phyloP scores from a whole-genome alignment of 2,797 vertebrate species.

The Lagocephalus sceleratus region DNA sequence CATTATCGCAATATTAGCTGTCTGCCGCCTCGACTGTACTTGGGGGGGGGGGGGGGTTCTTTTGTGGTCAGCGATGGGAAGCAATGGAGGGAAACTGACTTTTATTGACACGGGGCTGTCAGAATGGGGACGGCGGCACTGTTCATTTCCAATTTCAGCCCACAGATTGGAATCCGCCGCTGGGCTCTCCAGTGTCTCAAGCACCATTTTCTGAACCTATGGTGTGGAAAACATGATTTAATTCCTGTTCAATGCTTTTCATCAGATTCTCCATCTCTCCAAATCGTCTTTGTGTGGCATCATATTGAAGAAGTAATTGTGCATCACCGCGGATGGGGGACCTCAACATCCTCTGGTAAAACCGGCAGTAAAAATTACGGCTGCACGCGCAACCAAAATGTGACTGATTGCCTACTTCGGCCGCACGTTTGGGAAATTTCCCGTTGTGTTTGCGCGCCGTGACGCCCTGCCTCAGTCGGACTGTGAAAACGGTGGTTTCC shows the following conservation, averaged over 20 bases:
- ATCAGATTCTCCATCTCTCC: conserved; percentile 70
- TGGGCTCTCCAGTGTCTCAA: conserved; percentile 66
- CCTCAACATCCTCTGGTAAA: conserved; percentile 56
- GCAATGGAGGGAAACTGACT: conserved; percentile 71
- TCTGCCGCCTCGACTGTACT: conserved; percentile 23
- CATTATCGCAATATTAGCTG: conserved; percentile 38
- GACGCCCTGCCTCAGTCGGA: not conserved
- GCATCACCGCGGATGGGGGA: conserved; percentile 60
- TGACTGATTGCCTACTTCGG: conserved; percentile 6
- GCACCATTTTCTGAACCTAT: conserved; percentile 72
- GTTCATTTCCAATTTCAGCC: conserved; percentile 76
- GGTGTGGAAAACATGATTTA: conserved; percentile 77
- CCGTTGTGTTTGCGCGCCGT: not conserved
- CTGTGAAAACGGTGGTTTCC: conserved; percentile 33
- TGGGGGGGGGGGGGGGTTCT: conserved; percentile 52
- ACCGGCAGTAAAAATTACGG: conserved; percentile 33
- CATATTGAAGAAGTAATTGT: conserved; percentile 68
- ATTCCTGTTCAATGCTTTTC: conserved; percentile 75
- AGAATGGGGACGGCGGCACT: conserved; percentile 66
- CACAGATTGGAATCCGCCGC: conserved; percentile 70
- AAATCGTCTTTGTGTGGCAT: conserved; percentile 67
- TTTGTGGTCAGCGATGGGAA: conserved; percentile 60
- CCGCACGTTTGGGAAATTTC: not conserved
- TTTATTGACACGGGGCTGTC: conserved; percentile 74
- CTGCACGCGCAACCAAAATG: conserved; percentile 8